Percentiles rank a stretch among this genome's conserved stretches.
These are phyloP conservation scores for Apamea anceps DNA, from an alignment of 2,888 invertebrate species.

Conservation along the genomic window DNA sequence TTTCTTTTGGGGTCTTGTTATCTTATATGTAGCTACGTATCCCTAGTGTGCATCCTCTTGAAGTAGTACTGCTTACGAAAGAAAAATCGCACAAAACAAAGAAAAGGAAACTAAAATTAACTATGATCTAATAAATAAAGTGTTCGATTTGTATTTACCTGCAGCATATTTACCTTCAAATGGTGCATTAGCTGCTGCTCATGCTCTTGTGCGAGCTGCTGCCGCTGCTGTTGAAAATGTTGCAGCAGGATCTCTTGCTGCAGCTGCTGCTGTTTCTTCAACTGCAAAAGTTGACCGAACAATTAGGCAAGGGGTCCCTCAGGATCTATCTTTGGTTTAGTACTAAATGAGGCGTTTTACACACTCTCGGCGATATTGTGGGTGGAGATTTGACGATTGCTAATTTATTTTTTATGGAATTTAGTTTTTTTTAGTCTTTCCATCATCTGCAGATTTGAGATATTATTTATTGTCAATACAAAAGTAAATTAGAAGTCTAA, in stretches of 20 bases:
- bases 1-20: neutral
- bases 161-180: slow-evolving; percentile 92
- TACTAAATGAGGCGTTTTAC: slow-evolving; percentile 18
- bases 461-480: slow-evolving; percentile 6
- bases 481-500: slow-evolving; percentile 31
- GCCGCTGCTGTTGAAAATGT: slow-evolving; percentile 97
- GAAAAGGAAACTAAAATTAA: slow-evolving; percentile 49
- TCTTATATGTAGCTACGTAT: neutral
- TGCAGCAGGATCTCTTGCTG: slow-evolving; percentile 97
- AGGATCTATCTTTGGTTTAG: slow-evolving; percentile 37
- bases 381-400: neutral
- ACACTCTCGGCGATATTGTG: slow-evolving; percentile 10
- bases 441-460: neutral
- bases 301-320: slow-evolving; percentile 36
- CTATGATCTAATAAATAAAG: slow-evolving; percentile 57
- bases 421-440: neutral
- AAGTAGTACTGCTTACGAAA: slow-evolving; percentile 39
- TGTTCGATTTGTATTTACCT: slow-evolving; percentile 61
- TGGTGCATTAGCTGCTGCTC: slow-evolving; percentile 97
- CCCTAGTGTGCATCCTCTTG: neutral
- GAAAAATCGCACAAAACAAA: slow-evolving; percentile 21
- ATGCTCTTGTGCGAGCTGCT: slow-evolving; percentile 97
- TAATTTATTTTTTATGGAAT: neutral
- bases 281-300: slow-evolving; percentile 89
- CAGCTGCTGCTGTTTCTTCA: slow-evolving; percentile 98